Percentiles rank a stretch among this genome's conserved stretches.
Evolutionary conservation across 2,797 vertebrate genomes (phyloP).

Genomic region (Cercopithecus diana): DNA sequence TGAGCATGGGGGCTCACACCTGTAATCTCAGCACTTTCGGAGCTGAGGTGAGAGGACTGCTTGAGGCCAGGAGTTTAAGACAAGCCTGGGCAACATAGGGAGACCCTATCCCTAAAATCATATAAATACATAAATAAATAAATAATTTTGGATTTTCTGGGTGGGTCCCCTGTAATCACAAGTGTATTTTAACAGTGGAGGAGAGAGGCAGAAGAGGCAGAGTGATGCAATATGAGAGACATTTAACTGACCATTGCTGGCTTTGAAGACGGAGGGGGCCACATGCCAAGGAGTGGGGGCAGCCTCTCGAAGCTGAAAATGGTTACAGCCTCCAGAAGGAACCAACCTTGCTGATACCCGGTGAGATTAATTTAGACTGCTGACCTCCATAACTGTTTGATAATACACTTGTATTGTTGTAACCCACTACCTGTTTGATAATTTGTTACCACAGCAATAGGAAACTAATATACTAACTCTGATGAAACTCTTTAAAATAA

Average conservation of each 20-base stretch:
- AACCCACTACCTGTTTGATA: neutral
- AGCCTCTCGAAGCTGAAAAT: neutral
- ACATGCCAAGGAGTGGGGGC: neutral
- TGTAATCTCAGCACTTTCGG: neutral
- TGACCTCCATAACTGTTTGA: neutral
- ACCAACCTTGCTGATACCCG: neutral
- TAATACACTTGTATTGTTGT: neutral
- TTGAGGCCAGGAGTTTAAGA: neutral
- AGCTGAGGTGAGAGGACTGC: neutral
- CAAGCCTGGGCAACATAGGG: neutral
- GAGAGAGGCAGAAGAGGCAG: neutral
- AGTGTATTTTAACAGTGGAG: neutral
- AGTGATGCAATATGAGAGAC: neutral
- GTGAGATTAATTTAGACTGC: neutral
- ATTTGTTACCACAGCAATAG: neutral
- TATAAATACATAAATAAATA: neutral
- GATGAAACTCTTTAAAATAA: neutral
- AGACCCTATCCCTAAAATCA: neutral
- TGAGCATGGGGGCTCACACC: no score
- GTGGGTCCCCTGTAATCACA: neutral
- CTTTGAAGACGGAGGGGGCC: neutral
- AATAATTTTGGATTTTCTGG: neutral
- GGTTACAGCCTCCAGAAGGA: neutral
- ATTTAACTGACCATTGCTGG: neutral
- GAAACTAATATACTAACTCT: neutral